Evolutionary conservation across 37 sponge, comb jelly and placozoan species (phyloP), one percentile per base, ranked within the genome.

Genomic region (Axinella damicornis): DNA sequence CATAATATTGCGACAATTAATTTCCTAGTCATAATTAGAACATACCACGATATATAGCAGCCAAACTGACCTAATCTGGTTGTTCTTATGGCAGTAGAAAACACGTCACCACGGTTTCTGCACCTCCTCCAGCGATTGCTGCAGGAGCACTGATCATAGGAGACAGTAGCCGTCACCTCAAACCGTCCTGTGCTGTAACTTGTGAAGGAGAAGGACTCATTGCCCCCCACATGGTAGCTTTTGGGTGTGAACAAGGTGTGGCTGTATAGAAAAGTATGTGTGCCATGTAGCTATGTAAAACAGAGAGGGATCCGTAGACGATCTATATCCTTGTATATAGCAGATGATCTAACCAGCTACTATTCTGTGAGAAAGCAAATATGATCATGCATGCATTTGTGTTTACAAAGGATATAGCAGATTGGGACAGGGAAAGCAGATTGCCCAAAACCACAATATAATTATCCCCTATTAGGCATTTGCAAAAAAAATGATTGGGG

Each of bases 171-270:
- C 6, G 61, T 62, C 5, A 79, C 74, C 35, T 20, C 15, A 30
- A 67, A 66, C 18, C 27, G 22, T 2, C 53, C 63, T n/a, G 17
- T 11, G 9, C 20, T 39, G 59, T 85, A 85, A 62, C 74, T 85
- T 33, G 78, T 87, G 19, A 87, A 40, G 24, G 80, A 73, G 35
- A 87, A 15, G 14, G 56, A 73, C 57, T 79, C 80, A 38, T 5
- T 34, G 14, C 39, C 34, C n/a, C 80, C 87, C 34, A 87, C 77
- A 37, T 73, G 70, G 57, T 57, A 87, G 24, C 21, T 53, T 24
- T 87, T 68, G 1, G 87, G 87, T 1, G 31, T 61, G 32, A 71
- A 65, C 56, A 87, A 53, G 20, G 22, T 63, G 73, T 87, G 87
- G 35, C 87, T 87, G 80, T 34, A 66, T 19, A 53, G 73, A 32